phyloP scores from a whole-genome alignment of 2,113 vertebrate species.

The Rousettus leschenaultii region DNA sequence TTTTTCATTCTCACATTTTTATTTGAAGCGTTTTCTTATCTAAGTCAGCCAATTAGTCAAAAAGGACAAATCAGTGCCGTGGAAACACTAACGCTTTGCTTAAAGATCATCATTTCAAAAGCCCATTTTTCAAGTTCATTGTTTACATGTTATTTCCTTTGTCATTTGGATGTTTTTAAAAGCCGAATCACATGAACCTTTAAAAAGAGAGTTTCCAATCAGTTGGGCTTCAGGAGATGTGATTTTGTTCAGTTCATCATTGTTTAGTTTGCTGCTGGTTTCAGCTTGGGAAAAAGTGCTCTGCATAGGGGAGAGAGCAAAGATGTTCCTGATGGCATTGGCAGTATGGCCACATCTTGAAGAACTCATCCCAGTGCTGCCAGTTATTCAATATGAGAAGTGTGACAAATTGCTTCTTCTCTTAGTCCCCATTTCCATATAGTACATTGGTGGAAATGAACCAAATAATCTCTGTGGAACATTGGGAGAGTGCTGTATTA shows the following conservation, averaged over 20 bases:
- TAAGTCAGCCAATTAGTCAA: background rate
- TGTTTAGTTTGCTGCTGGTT: background rate
- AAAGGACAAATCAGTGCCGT: background rate
- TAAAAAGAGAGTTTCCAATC: background rate
- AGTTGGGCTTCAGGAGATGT: background rate
- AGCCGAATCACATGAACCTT: background rate
- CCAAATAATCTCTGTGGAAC: background rate
- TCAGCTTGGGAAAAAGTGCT: background rate
- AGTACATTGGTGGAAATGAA: background rate
- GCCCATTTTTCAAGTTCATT: background rate
- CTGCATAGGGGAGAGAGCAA: background rate
- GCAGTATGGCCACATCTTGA: accelerated
- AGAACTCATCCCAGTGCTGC: background rate
- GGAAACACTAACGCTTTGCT: background rate
- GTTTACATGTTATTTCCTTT: background rate
- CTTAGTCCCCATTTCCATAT: background rate
- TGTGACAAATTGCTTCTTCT: background rate
- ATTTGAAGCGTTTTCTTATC: background rate
- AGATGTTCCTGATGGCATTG: background rate
- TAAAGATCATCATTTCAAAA: background rate
- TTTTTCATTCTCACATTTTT: conserved; percentile 5
- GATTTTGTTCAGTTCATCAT: background rate
- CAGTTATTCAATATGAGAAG: background rate
- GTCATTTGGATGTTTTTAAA: background rate
- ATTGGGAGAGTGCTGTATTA: background rate